Conservation (phyloP, 2,113 vertebrate genomes). For the Panurus biarmicus region DNA sequence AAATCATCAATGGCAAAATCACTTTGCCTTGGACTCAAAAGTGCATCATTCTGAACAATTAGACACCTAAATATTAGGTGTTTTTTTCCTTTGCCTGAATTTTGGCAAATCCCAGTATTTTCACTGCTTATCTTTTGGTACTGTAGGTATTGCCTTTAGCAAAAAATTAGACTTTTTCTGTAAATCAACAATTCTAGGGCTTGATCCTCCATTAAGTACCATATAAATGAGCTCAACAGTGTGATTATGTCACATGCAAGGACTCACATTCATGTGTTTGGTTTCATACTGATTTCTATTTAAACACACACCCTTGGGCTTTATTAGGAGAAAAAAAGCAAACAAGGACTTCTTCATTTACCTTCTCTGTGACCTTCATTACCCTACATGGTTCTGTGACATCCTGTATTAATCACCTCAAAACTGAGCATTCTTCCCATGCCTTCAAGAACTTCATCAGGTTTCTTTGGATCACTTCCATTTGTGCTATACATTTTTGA, state of each 20-base stretch:
- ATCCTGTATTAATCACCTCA: background rate
- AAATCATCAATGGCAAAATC: background rate
- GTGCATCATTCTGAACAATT: background rate
- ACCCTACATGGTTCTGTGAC: background rate
- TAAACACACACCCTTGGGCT: background rate
- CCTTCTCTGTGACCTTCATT: background rate
- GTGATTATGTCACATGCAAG: background rate
- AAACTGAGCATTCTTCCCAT: background rate
- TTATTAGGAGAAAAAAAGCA: background rate
- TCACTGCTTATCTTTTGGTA: background rate
- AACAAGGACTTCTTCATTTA: background rate
- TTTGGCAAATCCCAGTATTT: background rate
- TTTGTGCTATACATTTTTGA: background rate
- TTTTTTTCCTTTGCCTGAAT: background rate
- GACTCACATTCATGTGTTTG: rapidly evolving
- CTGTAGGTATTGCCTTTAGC: background rate
- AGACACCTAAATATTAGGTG: background rate
- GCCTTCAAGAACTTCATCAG: background rate
- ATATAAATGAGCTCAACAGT: background rate
- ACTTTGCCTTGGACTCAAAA: background rate
- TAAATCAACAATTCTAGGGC: background rate
- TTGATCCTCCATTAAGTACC: background rate
- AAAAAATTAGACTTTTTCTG: background rate
- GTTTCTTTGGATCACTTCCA: background rate
- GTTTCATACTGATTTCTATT: background rate